These are phyloP conservation scores for Pararge aegeria DNA, from an alignment of 1,140 invertebrate genomes.

Conservation along the genomic window DNA sequence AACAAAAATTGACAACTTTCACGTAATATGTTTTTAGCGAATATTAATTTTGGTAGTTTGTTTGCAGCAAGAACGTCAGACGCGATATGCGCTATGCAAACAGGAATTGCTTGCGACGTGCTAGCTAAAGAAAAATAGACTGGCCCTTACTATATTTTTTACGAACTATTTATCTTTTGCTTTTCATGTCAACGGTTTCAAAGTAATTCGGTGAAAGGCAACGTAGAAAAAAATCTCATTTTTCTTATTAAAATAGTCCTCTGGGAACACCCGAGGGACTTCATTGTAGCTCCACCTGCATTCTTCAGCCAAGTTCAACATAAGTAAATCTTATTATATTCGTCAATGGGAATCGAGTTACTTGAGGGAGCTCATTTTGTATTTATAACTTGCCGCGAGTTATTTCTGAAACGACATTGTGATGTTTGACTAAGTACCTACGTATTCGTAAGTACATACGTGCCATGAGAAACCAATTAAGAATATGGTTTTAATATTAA, in stretches of 20 bases:
- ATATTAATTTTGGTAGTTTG: no score
- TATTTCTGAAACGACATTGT: constrained; percentile 30
- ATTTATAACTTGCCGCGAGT: constrained; percentile 51
- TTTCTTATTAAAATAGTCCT: constrained; percentile 76
- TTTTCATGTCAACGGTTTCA: constrained; percentile 45
- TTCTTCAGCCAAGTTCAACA: constrained; percentile 58
- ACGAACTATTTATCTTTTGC: not conserved
- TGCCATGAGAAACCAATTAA: constrained; percentile 2
- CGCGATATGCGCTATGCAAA: no score
- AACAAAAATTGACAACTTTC: no score
- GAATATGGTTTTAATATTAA: constrained; percentile 2
- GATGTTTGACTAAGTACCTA: constrained; percentile 3
- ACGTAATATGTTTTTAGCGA: no score
- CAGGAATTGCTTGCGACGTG: no score
- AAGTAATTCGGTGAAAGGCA: constrained; percentile 61
- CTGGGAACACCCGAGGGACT: constrained; percentile 53
- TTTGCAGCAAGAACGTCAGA: no score
- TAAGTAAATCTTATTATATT: constrained; percentile 74
- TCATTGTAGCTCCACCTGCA: constrained; percentile 72
- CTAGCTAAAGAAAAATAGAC: no score
- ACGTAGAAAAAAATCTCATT: constrained; percentile 55
- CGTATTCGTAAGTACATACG: not conserved
- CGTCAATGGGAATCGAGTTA: constrained; percentile 66
- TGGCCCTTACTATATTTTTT: no score
- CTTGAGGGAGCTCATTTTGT: constrained; percentile 62